These are phyloP conservation scores for Triplophysa yarkandensis DNA, from an alignment of 2,797 vertebrate genomes.

Conservation along the genomic window DNA sequence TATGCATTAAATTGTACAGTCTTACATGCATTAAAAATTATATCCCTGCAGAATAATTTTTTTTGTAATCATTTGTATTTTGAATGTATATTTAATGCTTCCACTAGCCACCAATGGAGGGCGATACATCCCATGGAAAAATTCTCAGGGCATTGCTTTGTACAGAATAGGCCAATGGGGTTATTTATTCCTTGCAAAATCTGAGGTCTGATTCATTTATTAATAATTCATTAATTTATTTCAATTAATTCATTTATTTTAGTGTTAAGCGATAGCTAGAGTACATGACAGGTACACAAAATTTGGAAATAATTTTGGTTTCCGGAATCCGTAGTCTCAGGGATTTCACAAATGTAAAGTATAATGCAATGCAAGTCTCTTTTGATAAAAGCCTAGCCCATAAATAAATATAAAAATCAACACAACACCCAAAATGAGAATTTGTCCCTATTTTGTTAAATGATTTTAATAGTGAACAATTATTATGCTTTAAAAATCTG, in stretches of 20 bases:
- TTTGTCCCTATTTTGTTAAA: not conserved
- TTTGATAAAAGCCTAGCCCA: too few species aligned
- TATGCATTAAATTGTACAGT: too few species aligned
- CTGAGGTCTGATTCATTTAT: too few species aligned
- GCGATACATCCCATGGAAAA: constrained; percentile 75
- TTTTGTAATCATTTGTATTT: not conserved
- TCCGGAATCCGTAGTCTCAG: too few species aligned
- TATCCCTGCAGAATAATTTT: not conserved
- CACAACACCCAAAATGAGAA: not conserved
- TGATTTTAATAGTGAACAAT: not conserved
- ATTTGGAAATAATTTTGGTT: too few species aligned
- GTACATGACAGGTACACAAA: not conserved
- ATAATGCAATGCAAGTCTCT: too few species aligned
- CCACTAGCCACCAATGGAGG: constrained; percentile 70
- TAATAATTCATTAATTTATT: too few species aligned
- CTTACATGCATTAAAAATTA: not conserved
- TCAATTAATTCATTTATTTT: too few species aligned
- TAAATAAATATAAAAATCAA: too few species aligned
- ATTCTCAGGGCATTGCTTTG: constrained; percentile 51
- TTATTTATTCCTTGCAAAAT: not conserved
- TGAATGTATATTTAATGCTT: constrained; percentile 43
- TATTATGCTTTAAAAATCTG: not conserved
- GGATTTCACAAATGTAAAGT: too few species aligned
- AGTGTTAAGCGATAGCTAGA: not conserved
- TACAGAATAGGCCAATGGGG: not conserved